Base-by-base conservation (phyloP, 2,888 invertebrate species). In the Ichneumoninae sp. region DNA sequence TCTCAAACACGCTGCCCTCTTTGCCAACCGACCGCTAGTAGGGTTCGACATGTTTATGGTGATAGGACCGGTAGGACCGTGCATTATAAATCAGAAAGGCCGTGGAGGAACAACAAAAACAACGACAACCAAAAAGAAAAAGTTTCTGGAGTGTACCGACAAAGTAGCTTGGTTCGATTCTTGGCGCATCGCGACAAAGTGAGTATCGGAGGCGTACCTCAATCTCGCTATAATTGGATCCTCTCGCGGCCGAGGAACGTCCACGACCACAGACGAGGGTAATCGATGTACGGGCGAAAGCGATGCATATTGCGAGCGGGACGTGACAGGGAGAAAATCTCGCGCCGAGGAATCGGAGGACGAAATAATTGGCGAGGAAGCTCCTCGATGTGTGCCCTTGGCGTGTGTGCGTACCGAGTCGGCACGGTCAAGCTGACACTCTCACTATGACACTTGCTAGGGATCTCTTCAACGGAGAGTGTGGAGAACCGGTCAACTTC, bases 311-410 rank as follows among this genome's bases (percentile, higher is more conserved):
- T 78, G 78, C 71, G 78, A 54, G 78, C 66, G 78, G 69, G 65
- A 76, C 50, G 52, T 77, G 81, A 71, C 52, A 50, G 66, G 47
- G 83, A 84, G 78, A 78, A 65, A 78, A 82, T 70, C 72, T 44
- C 75, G 60, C 82, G 82, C 44, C 70, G 71, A 79, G 76, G 79
- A 82, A 80, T 82, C 82, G 36, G 79, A 76, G 79, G 68, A 82
- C 76, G 66, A 84, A 84, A 84, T 84, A 84, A 84, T 84, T 84
- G 84, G 84, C 82, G 76, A 79, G 70, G 71, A 74, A 82, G 78
- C 52, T 26, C 10, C 68, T 26, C 13, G 76, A n/a, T 78, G 60
- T 66, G 60, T n/a, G 40, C 40, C 26, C 33, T 62, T 33, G 30
- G 60, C 30, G 33, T 30, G 60, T 16, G 30, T 33, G 60, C n/a